Evolutionary conservation across 2,888 invertebrate species (phyloP).

Genomic region (Drosophila cyrtoloma): DNA sequence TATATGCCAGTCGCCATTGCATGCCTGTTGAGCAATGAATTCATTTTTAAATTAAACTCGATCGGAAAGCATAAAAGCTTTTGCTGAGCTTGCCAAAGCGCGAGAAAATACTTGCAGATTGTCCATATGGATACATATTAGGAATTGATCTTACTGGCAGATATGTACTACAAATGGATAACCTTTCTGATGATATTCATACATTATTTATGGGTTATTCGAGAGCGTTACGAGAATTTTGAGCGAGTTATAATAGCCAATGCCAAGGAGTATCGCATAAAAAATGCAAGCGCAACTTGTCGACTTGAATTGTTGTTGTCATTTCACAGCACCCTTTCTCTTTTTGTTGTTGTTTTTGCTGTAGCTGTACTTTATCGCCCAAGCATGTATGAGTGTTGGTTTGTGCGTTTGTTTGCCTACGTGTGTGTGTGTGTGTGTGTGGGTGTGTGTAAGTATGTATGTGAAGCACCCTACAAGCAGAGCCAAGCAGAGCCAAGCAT

Average conservation of each 20-base stretch:
- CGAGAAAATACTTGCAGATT: background rate
- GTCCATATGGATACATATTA: background rate
- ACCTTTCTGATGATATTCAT: background rate
- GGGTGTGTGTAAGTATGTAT: conserved; percentile 4
- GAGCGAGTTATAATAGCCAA: conserved; percentile 6
- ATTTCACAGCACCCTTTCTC: conserved; percentile 48
- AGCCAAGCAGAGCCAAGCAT: conserved; percentile 54
- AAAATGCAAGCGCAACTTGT: conserved; percentile 72
- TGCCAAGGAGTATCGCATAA: conserved; percentile 4
- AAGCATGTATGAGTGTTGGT: conserved; percentile 6
- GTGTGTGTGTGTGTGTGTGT: conserved; percentile 5
- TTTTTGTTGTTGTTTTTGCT: conserved; percentile 28
- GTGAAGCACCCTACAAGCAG: conserved; percentile 19
- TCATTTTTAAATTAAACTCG: background rate
- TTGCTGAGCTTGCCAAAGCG: too few species aligned
- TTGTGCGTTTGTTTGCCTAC: background rate
- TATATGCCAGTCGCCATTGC: background rate
- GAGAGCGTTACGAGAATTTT: background rate
- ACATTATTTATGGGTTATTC: background rate
- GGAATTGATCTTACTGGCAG: background rate
- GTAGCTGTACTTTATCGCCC: conserved; percentile 45
- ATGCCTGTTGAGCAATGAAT: too few species aligned
- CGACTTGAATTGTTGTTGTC: conserved; percentile 78
- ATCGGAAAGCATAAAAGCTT: background rate
- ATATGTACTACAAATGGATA: background rate